Conservation (phyloP, 2,797 vertebrate genomes). For the Cyclopterus lumpus region DNA sequence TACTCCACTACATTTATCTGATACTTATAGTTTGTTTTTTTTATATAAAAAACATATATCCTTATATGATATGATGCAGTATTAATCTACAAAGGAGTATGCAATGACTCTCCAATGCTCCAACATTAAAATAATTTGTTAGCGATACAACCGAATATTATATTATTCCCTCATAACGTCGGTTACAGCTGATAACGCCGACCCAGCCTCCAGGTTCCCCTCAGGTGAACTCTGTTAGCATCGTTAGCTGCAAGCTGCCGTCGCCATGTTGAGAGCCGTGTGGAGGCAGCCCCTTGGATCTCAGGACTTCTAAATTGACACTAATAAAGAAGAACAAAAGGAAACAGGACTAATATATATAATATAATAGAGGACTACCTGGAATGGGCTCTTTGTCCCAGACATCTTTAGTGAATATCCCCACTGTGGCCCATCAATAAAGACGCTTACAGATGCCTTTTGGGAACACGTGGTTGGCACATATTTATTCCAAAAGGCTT, state of each 20-base stretch:
- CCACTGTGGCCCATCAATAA: conserved; percentile 49
- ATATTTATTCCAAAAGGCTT: conserved; percentile 75
- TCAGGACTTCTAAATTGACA: not conserved
- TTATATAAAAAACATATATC: not conserved
- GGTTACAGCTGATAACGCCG: no score
- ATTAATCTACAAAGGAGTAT: not conserved
- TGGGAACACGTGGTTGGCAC: conserved; percentile 34
- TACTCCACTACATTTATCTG: no score
- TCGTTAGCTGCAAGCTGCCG: not conserved
- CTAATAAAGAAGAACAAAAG: conserved; percentile 8
- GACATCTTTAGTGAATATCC: conserved; percentile 52
- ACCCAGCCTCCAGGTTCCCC: no score
- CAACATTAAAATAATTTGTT: not conserved
- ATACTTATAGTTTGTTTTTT: not conserved
- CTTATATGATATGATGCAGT: not conserved
- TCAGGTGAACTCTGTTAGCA: not conserved
- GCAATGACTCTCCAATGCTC: not conserved
- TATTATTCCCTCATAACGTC: not conserved
- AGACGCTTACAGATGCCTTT: conserved; percentile 49
- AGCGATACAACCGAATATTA: not conserved
- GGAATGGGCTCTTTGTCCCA: conserved; percentile 40
- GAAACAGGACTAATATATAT: not conserved
- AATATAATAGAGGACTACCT: not conserved
- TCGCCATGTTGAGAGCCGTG: no score
- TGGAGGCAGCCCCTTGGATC: not conserved